Evolutionary conservation across 2,888 invertebrate species (phyloP), one percentile per base, ranked within the genome.

Genomic region (Mantis religiosa): DNA sequence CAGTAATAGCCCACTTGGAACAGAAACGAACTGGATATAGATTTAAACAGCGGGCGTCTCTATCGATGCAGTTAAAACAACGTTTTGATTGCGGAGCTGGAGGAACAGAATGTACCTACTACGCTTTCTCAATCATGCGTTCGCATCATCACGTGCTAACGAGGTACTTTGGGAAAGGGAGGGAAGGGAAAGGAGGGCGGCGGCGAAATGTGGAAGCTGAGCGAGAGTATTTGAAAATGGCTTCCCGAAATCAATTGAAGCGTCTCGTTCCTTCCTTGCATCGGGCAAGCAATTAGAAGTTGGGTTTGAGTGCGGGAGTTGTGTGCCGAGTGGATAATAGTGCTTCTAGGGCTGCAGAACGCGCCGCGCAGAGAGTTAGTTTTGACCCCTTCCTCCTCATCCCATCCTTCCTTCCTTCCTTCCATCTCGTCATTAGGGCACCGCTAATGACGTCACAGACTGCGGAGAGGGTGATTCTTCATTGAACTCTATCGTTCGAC

Each of bases 381-480:
- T 87, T 87, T 34, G 82, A 28, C 41, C 87, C 82, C 71, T 41
- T 82, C 27, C 34, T 27, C 82, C 34, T 8, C 30, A 9, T 12
- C 12, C 82, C 20, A 28, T 82, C 82, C 86, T 28, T 81, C 86
- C 30, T 30, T n/a, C 30, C 85, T 71, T 28, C 9, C 87, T 34
- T 30, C 25, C 30, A 87, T 87, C 82, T 87, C 87, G 87, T 87
- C 87, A 87, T 87, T 87, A 87, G 87, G 87, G 87, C 34, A 87
- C 87, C 87, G 87, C 87, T 87, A 87, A 87, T 87, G 87, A 87
- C 87, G 87, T 87, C 87, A 87, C 87, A 82, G 82, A 87, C 87
- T 87, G 82, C 87, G 87, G 87, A 82, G 86, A 28, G 81, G 28
- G 54, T 71, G 86, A 81, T 86, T 86, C 85, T n/a, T 86, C 81